Conservation (phyloP, 1,140 invertebrate genomes). For the Danaus melanippus region DNA sequence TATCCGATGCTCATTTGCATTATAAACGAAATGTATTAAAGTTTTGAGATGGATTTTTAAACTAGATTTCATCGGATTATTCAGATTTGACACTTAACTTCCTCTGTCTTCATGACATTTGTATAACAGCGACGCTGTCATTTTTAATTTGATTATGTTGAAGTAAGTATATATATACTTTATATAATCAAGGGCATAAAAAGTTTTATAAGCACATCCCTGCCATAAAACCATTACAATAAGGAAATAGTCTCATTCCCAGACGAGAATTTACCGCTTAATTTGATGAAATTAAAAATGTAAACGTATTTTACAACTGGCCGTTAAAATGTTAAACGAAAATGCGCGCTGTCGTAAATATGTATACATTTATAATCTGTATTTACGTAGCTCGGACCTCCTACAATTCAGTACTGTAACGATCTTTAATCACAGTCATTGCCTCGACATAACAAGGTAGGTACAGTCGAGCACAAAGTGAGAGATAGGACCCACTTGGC, state of each 20-base stretch:
- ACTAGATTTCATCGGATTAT: not conserved
- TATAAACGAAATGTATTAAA: slow-evolving; percentile 3
- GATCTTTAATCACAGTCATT: slow-evolving; percentile 27
- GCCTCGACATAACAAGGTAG: slow-evolving; percentile 16
- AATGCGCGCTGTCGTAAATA: slow-evolving; percentile 17
- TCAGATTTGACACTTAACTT: not conserved
- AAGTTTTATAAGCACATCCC: slow-evolving; percentile 8
- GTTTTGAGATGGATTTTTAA: not conserved
- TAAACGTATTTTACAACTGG: slow-evolving; percentile 11
- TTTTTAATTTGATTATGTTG: no score
- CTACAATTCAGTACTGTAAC: slow-evolving; percentile 17
- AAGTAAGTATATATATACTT: no score
- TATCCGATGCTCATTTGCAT: slow-evolving; percentile 10
- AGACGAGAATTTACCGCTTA: slow-evolving; percentile 9
- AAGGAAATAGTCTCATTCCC: slow-evolving; percentile 12
- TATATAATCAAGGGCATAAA: not conserved
- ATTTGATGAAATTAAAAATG: slow-evolving; percentile 16
- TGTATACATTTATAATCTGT: slow-evolving; percentile 21
- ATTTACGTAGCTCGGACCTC: slow-evolving; percentile 17
- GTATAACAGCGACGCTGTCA: no score
- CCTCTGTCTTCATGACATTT: slow-evolving; percentile 5
- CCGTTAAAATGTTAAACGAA: slow-evolving; percentile 17
- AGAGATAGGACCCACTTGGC: slow-evolving; percentile 25
- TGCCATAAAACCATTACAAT: slow-evolving; percentile 15
- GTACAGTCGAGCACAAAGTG: slow-evolving; percentile 22